Conservation (phyloP, 2,113 vertebrate genomes). For the Chloebia gouldiae region DNA sequence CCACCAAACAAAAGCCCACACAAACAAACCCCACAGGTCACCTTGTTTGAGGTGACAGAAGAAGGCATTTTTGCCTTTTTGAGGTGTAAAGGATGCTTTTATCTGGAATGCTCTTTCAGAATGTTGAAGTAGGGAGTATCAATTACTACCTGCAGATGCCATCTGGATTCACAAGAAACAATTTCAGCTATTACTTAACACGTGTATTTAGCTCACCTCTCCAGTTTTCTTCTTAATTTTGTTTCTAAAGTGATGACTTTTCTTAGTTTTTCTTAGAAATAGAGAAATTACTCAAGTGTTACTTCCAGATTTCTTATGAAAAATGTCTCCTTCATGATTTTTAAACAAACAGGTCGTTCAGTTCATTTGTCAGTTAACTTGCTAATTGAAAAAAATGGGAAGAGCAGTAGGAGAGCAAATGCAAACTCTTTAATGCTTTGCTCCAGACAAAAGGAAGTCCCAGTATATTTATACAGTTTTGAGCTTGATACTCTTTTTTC, state of each 20-base stretch:
- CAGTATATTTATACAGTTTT: neutral
- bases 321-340: neutral
- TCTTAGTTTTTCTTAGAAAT: neutral
- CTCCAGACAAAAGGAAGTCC: neutral
- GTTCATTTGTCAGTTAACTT: neutral
- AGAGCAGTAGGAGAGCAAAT: neutral
- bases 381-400: neutral
- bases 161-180: neutral
- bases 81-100: neutral
- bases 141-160: neutral
- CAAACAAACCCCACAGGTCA: neutral
- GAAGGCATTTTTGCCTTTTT: neutral
- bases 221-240: neutral
- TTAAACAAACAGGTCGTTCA: neutral
- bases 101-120: neutral
- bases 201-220: neutral
- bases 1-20: neutral
- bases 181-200: neutral
- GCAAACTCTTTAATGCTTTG: neutral
- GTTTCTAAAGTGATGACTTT: neutral
- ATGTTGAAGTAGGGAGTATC: neutral
- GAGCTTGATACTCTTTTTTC: neutral
- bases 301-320: neutral
- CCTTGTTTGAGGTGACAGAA: neutral
- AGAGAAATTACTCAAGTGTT: neutral